phyloP scores from a whole-genome alignment of 2,797 vertebrate species.

The Girardinus metallicus region DNA sequence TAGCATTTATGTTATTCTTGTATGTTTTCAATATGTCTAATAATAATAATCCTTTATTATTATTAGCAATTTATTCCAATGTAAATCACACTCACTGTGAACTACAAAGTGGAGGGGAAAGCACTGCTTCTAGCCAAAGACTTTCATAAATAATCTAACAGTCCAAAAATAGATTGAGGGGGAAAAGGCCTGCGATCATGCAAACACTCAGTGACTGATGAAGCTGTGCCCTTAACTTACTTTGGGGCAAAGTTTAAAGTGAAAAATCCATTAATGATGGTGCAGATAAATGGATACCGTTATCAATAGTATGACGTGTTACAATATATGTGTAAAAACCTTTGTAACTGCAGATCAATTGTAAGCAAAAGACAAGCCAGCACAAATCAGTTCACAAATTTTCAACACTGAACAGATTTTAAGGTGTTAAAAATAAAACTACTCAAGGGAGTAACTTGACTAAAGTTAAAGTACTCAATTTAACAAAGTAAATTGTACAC shows the following conservation, averaged over 20 bases:
- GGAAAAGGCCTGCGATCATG: slow-evolving; percentile 43
- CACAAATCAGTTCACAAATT: slow-evolving; percentile 6
- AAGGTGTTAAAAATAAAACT: slow-evolving; percentile 1
- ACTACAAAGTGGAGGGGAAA: slow-evolving; percentile 39
- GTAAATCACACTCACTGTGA: slow-evolving; percentile 9
- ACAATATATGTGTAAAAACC: slow-evolving; percentile 11
- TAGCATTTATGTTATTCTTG: background rate
- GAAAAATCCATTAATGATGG: slow-evolving; percentile 5
- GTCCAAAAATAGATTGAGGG: slow-evolving; percentile 58
- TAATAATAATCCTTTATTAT: too few species aligned
- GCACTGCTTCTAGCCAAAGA: slow-evolving; percentile 53
- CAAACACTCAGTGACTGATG: slow-evolving; percentile 39
- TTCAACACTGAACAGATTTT: background rate
- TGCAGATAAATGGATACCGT: background rate
- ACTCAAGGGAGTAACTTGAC: background rate
- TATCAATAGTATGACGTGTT: background rate
- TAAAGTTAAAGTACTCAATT: background rate
- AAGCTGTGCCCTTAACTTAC: slow-evolving; percentile 11
- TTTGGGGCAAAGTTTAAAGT: slow-evolving; percentile 9
- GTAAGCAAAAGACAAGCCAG: slow-evolving; percentile 12
- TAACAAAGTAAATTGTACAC: background rate
- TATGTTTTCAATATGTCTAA: background rate
- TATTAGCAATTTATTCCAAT: background rate
- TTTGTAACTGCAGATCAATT: slow-evolving; percentile 5
- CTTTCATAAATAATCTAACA: slow-evolving; percentile 66